Conservation (phyloP, 2,113 vertebrate species). For the Alces alces region DNA sequence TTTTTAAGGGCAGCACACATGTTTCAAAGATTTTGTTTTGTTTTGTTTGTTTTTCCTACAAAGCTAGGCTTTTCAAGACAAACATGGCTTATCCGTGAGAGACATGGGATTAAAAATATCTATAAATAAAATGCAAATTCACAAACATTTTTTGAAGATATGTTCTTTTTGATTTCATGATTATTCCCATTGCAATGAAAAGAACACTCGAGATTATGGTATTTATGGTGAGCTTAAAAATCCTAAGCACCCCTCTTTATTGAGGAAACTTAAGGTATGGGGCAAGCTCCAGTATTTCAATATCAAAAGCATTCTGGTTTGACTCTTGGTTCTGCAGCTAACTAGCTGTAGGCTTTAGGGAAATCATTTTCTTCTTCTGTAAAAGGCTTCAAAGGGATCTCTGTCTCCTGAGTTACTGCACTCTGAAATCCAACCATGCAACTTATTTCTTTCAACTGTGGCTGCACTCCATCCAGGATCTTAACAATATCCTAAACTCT, state of each 20-base stretch:
- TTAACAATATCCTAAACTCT: neutral
- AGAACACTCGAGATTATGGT: rapidly evolving
- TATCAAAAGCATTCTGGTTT: neutral
- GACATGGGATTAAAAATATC: neutral
- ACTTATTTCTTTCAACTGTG: neutral
- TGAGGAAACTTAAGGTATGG: neutral
- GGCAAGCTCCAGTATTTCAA: rapidly evolving
- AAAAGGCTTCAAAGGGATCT: neutral
- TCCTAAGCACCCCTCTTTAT: neutral
- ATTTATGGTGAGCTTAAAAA: neutral
- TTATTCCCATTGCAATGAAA: neutral
- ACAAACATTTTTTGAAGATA: neutral
- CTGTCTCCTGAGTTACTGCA: rapidly evolving
- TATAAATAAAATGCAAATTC: neutral
- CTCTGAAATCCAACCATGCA: neutral
- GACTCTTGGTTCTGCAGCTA: neutral
- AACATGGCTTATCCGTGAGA: neutral
- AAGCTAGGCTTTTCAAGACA: neutral
- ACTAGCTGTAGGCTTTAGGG: neutral
- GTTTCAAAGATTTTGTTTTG: slow-evolving; percentile 14
- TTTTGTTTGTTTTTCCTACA: slow-evolving; percentile 5
- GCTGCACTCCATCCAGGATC: neutral
- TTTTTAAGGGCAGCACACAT: slow-evolving; percentile 1
- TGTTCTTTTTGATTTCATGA: neutral
- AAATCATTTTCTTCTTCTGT: neutral